Base-by-base conservation (phyloP, 2,113 vertebrate species). In the Nycticryphes semicollaris region DNA sequence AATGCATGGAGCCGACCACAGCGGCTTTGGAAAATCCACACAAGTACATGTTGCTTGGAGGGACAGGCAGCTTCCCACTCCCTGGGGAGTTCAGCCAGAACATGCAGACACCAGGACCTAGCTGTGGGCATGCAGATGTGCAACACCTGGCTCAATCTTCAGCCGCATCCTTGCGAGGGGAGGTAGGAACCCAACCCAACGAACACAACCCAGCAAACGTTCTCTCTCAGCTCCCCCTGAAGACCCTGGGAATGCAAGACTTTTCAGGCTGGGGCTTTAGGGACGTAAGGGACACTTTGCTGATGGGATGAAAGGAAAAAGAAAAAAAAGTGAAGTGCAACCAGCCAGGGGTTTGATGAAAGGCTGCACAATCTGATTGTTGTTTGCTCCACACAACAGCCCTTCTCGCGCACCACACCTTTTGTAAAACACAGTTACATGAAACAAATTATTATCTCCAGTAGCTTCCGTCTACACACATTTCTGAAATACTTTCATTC, bases 391-490 rank as follows among this genome's bases (percentile, higher is more conserved):
- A 86, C 7, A 5, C 51, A 90, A 43, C 28, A 67, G 87, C 73
- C 56, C 25, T 79, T 64, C 68, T 78, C 8, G 6, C 59, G 70
- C 21, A 75, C 75, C 94, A 89, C 79, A 84, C 81, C 93, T 96
- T 94, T 67, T 30, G 47, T 72, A 69, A 96, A 93, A 92, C 17
- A 63, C 3, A 56, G 41, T 31, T 87, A 72, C 85, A 75, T 81
- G 74, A 82, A 88, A 79, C 60, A 53, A 89, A 92, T 68, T 30
- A 89, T 84, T 92, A 82, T 90, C 91, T 91, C 78, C 54, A 59
- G 87, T 68, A 84, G 25, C 93, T 97, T 97, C 95, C 27, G 8
- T 92, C 89, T 78, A 54, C 78, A 91, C 51, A 50, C 89, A 90
- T 91, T 94, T 85, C 91, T 72, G 84, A 91, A 79, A 77, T 72